Evolutionary conservation across 2,113 vertebrate genomes (phyloP).

Genomic region (Oriolus oriolus): DNA sequence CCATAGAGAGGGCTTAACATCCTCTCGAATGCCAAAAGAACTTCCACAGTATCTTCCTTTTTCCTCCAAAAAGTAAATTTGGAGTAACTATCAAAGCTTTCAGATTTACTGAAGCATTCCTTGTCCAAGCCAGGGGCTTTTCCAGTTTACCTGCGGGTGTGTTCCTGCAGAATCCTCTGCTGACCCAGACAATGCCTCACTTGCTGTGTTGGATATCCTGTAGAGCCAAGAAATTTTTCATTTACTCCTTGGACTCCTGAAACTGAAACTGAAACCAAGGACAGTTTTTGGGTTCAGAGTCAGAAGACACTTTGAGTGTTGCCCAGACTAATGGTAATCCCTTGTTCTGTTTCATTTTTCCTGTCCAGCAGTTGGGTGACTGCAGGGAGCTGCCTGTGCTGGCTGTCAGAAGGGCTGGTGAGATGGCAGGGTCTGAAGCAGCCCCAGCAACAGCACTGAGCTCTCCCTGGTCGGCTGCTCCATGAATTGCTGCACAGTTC

Average conservation of each 20-base stretch:
- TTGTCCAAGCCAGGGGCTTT: neutral
- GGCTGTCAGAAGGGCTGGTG: neutral
- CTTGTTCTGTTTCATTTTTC: neutral
- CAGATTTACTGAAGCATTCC: neutral
- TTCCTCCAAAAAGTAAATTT: neutral
- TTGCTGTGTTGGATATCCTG: neutral
- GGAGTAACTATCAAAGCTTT: neutral
- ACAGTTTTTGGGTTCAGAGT: neutral
- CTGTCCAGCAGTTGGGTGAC: neutral
- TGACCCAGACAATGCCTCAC: neutral
- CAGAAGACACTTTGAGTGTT: neutral
- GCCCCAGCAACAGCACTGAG: neutral
- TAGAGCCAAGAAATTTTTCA: neutral
- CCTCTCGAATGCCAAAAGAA: neutral
- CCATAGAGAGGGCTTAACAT: neutral
- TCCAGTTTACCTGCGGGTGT: neutral
- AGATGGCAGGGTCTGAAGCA: neutral
- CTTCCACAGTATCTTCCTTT: neutral
- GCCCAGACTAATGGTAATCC: neutral
- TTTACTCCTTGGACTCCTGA: neutral
- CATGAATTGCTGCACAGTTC: neutral
- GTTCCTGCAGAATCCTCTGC: neutral
- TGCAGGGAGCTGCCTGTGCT: neutral
- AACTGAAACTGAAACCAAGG: neutral
- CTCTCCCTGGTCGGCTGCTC: fast-evolving